Evolutionary conservation across 2,888 invertebrate species (phyloP).

Genomic region (Eretmocerus hayati): DNA sequence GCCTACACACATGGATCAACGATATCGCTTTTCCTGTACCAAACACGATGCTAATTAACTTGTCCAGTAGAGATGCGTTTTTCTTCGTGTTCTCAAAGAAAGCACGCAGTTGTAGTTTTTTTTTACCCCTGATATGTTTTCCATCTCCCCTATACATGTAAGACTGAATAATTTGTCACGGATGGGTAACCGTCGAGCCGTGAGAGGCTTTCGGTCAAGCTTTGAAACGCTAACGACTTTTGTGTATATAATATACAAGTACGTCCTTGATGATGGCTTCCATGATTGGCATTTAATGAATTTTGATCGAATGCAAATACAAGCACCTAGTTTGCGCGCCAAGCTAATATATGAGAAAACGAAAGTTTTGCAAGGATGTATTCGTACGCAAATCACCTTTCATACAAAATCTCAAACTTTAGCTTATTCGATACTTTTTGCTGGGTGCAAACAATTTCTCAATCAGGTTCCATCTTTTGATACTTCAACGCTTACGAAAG

Average conservation of each 20-base stretch:
- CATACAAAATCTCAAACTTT: not conserved
- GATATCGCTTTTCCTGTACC: too few species aligned
- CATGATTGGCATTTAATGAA: not conserved
- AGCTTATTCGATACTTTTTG: too few species aligned
- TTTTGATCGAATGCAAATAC: conserved; percentile 1
- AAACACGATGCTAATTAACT: too few species aligned
- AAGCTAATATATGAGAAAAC: conserved; percentile 3
- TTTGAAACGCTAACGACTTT: not conserved
- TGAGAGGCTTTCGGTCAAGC: not conserved
- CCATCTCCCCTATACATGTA: not conserved
- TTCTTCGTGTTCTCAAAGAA: too few species aligned
- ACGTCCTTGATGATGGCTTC: not conserved
- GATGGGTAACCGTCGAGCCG: conserved; percentile 1
- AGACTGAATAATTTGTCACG: conserved; percentile 7
- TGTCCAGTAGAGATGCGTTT: too few species aligned
- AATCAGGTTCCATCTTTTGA: too few species aligned
- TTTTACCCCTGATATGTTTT: too few species aligned
- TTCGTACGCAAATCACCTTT: not conserved
- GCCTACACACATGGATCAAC: too few species aligned
- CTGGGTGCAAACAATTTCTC: too few species aligned
- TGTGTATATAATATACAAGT: too few species aligned
- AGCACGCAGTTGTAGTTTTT: too few species aligned
- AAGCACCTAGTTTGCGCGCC: not conserved
- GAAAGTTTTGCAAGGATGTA: conserved; percentile 8
- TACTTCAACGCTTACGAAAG: too few species aligned